These are phyloP conservation scores for Nannoperca australis DNA, from an alignment of 2,797 vertebrate species.

Conservation along the genomic window DNA sequence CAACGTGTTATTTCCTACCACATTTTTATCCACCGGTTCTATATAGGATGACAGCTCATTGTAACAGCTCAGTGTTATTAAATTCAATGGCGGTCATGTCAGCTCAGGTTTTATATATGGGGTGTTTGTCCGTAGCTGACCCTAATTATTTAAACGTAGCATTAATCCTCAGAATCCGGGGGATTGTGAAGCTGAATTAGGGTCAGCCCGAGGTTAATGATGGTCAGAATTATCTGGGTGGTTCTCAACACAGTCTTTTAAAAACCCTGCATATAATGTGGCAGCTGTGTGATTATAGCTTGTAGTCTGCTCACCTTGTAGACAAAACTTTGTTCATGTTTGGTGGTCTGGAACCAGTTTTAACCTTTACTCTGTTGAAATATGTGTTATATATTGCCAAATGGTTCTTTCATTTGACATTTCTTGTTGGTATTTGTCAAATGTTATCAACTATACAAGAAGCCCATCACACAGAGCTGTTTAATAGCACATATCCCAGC, in stretches of 20 bases:
- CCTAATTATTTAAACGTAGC: constrained; percentile 85
- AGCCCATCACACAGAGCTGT: constrained; percentile 35
- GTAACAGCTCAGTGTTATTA: constrained; percentile 58
- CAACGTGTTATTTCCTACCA: constrained; percentile 42
- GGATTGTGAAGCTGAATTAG: constrained; percentile 78
- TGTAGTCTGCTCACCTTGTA: constrained; percentile 16
- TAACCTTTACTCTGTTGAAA: constrained; percentile 39
- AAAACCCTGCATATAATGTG: constrained; percentile 56
- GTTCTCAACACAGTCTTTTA: constrained; percentile 59
- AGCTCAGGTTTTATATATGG: constrained; percentile 64
- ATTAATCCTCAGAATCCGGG: constrained; percentile 82
- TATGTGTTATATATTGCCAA: constrained; percentile 31
- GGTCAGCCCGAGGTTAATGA: constrained; percentile 84
- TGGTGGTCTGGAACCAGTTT: constrained; percentile 2
- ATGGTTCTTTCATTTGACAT: constrained; percentile 37
- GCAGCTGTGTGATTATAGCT: constrained; percentile 67
- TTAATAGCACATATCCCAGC: constrained; percentile 60
- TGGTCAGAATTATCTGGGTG: constrained; percentile 76
- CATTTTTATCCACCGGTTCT: constrained; percentile 47
- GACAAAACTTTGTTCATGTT: constrained; percentile 17
- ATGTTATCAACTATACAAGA: constrained; percentile 37
- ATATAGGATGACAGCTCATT: constrained; percentile 61
- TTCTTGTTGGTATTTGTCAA: constrained; percentile 48
- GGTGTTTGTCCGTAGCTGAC: constrained; percentile 77
- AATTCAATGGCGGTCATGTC: constrained; percentile 66